These are phyloP conservation scores for Drosophila algonquin DNA, from an alignment of 2,888 invertebrate species.

Conservation along the genomic window DNA sequence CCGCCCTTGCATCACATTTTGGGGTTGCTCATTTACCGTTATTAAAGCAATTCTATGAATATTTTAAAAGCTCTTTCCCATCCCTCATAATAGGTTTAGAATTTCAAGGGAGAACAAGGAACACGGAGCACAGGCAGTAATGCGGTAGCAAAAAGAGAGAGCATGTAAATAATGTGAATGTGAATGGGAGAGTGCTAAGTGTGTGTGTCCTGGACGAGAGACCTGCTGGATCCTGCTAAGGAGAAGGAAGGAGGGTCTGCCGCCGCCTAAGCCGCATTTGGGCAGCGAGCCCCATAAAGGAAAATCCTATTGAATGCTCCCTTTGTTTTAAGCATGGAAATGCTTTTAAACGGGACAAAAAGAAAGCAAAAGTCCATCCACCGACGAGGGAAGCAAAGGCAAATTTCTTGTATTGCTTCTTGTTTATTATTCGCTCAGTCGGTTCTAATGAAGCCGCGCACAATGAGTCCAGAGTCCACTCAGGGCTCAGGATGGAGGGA, in stretches of 20 bases:
- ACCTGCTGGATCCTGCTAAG: slow-evolving; percentile 7
- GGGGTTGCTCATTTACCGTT: slow-evolving; percentile 70
- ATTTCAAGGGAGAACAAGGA: slow-evolving; percentile 50
- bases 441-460: slow-evolving; percentile 49
- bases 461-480: slow-evolving; percentile 49
- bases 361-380: slow-evolving; percentile 30
- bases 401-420: slow-evolving; percentile 41
- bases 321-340: slow-evolving; percentile 68
- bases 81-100: slow-evolving; percentile 69
- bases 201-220: slow-evolving; percentile 11
- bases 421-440: slow-evolving; percentile 59
- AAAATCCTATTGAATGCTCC: slow-evolving; percentile 55
- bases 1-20: slow-evolving; percentile 22
- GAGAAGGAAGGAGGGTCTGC: slow-evolving; percentile 2
- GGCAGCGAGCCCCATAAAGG: slow-evolving; percentile 60
- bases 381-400: background rate
- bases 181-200: slow-evolving; percentile 22
- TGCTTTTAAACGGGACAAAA: slow-evolving; percentile 67
- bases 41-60: slow-evolving; percentile 77
- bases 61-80: slow-evolving; percentile 65
- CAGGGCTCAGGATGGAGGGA: slow-evolving; percentile 46
- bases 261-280: slow-evolving; percentile 63
- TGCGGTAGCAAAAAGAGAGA: slow-evolving; percentile 28
- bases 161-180: slow-evolving; percentile 61
- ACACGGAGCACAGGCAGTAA: slow-evolving; percentile 44